Conservation (phyloP, 2,113 vertebrate genomes). For the Ptychochromis oligacanthus region DNA sequence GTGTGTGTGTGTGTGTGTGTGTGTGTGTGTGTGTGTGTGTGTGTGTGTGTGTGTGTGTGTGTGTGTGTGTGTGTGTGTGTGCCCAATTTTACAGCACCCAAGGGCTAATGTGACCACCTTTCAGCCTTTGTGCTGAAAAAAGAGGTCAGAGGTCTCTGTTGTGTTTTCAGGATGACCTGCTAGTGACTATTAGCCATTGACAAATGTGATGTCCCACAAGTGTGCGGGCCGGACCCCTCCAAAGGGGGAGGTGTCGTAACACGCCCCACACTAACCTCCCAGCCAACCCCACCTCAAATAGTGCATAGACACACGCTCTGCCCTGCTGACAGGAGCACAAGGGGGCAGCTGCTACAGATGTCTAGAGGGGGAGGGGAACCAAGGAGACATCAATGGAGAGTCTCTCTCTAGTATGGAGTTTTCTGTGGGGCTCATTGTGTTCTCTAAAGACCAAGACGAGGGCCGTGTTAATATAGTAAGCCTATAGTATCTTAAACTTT, state of each 20-base stretch:
- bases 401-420: conserved; percentile 74
- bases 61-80: not conserved
- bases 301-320: conserved; percentile 63
- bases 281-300: conserved; percentile 65
- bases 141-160: conserved; percentile 83
- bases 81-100: conserved; percentile 29
- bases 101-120: conserved; percentile 71
- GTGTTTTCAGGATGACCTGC: conserved; percentile 87
- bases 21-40: too few relatives aligned
- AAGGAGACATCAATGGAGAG: conserved; percentile 80
- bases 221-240: conserved; percentile 80
- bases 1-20: too few relatives aligned
- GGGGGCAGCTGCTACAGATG: conserved; percentile 86
- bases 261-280: conserved; percentile 75
- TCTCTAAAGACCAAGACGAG: conserved; percentile 72
- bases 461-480: conserved; percentile 72
- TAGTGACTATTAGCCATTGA: conserved; percentile 86
- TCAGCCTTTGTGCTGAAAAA: conserved; percentile 70
- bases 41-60: not conserved
- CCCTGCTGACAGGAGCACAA: conserved; percentile 83
- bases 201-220: conserved; percentile 85
- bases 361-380: conserved; percentile 79
- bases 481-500: conserved; percentile 51
- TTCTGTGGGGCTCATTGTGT: conserved; percentile 74
- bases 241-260: conserved; percentile 80